Conservation (phyloP, 2,113 vertebrate species). For the Pomatostomus ruficeps region DNA sequence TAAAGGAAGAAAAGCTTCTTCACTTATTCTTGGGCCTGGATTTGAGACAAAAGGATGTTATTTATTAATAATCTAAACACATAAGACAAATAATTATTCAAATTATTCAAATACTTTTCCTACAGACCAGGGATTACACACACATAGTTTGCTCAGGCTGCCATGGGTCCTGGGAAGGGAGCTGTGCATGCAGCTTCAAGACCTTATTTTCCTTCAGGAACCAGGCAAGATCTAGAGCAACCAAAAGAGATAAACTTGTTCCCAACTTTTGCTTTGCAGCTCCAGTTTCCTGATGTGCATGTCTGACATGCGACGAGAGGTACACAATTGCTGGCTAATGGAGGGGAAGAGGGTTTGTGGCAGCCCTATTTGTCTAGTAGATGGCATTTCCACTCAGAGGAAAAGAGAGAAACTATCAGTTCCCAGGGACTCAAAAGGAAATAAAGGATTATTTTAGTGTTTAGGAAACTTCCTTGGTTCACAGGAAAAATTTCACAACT, state of each 20-base stretch:
- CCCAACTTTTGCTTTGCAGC: neutral
- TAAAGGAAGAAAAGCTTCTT: neutral
- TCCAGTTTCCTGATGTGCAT: neutral
- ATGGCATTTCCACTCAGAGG: neutral
- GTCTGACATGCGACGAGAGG: fast-evolving
- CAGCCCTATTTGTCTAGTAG: neutral
- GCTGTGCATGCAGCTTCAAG: neutral
- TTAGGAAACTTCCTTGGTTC: neutral
- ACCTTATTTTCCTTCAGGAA: neutral
- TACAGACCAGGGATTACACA: neutral
- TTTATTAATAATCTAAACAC: neutral
- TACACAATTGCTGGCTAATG: neutral
- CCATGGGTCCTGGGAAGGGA: neutral
- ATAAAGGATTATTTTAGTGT: neutral
- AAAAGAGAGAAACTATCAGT: neutral
- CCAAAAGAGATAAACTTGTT: neutral
- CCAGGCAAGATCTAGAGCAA: neutral
- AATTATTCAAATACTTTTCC: neutral
- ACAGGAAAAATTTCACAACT: neutral
- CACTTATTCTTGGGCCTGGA: neutral
- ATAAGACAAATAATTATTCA: neutral
- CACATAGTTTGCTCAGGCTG: neutral
- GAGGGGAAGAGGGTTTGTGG: neutral
- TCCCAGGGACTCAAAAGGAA: neutral
- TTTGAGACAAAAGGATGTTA: neutral